Evolutionary conservation across 37 sponge, comb jelly and placozoan species (phyloP), one percentile per base, ranked within the genome.

Genomic region (Ephydatia muelleri): DNA sequence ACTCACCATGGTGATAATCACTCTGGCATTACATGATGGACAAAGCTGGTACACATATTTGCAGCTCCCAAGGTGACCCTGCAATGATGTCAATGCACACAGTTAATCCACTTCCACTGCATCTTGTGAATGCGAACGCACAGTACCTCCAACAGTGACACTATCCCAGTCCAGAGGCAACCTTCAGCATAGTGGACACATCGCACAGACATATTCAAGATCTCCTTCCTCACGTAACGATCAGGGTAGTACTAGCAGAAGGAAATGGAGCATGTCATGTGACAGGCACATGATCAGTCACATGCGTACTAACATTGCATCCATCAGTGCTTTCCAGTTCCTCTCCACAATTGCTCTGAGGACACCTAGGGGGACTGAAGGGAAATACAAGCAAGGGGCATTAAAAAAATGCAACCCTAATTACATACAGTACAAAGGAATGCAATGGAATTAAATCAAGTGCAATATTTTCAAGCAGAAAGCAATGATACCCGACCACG

Each of bases 171-270:
- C 86, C 86, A 86, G 0, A 36, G 5, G 70, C 86, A 86, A 11
- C 57, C 80, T 25, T n/a, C n/a, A 0, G 33, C 36, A 35, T 70
- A 13, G 77, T 79, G 30, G 49, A n/a, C 36, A 79, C 86, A 86
- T 30, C 25, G 33, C n/a, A 79, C 34, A 3, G 65, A 5, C 0
- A 86, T 25, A 29, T 70, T 69, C n/a, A 32, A 12, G n/a, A 79
- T 34, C 65, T 78, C 29, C 70, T 86, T 86, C 64, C 79, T 68
- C 13, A 86, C 73, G 69, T 72, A 86, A 39, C 33, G 57, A 35
- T 86, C 86, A 0, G 86, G 86, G 70, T 39, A 86, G 35, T 67
- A 86, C 86, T 86, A 57, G 1, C 57, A 57, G 73, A 16, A 23
- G 32, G 40, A 28, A n/a, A 68, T 11, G 14, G 35, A 49, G 11